Percentiles rank a stretch among this genome's conserved stretches.
Conservation (phyloP, 2,797 vertebrate genomes). For the Mionectes olivaceus region DNA sequence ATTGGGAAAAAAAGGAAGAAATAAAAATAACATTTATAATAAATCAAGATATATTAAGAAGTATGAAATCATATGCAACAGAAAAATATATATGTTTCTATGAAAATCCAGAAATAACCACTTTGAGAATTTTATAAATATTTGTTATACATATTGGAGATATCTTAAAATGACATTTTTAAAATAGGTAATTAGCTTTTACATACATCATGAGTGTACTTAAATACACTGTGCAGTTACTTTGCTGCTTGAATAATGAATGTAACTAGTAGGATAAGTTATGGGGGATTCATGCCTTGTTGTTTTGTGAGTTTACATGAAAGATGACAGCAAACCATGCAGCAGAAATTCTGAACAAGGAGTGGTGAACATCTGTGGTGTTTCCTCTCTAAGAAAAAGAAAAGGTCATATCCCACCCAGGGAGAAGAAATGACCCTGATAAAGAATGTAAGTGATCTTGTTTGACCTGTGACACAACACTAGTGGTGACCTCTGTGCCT, state of each 20-base stretch:
- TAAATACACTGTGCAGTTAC: not conserved
- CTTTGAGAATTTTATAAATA: not conserved
- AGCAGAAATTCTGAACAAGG: slow-evolving; percentile 40
- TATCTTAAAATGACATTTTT: not conserved
- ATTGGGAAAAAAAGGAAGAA: not conserved
- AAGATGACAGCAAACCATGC: not conserved
- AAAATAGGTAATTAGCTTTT: not conserved
- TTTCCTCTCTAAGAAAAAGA: slow-evolving; percentile 70
- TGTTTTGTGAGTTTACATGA: slow-evolving; percentile 27
- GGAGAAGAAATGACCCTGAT: slow-evolving; percentile 79
- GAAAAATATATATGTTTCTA: not conserved
- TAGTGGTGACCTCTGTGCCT: slow-evolving; percentile 60
- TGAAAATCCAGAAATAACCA: not conserved
- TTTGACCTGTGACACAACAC: slow-evolving; percentile 73
- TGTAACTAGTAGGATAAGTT: not conserved
- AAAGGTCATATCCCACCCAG: slow-evolving; percentile 81
- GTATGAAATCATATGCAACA: not conserved
- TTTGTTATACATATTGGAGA: not conserved
- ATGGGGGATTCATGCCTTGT: not conserved
- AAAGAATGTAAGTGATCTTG: slow-evolving; percentile 80
- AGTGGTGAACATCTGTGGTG: slow-evolving; percentile 78
- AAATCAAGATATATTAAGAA: not conserved
- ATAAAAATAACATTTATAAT: not conserved
- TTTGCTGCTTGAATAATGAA: not conserved
- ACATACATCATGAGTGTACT: not conserved